A percentile compares a stretch with the other conserved stretches of the same genome.
Conservation (phyloP, 2,797 vertebrate species). For the Mus caroli region DNA sequence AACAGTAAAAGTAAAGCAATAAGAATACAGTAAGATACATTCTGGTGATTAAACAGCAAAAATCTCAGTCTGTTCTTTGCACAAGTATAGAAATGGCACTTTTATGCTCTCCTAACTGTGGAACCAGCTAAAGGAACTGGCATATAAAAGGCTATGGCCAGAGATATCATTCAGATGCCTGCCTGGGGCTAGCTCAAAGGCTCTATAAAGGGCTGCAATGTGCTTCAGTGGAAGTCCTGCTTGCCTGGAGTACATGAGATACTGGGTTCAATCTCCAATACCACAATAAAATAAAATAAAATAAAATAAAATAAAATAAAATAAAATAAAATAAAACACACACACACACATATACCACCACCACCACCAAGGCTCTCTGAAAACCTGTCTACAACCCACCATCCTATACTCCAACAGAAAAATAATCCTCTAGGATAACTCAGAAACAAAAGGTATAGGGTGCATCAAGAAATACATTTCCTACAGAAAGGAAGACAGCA, state of each 20-base stretch:
- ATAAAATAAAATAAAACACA: background rate
- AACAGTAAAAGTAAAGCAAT: slow-evolving; percentile 31
- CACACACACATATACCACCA: background rate
- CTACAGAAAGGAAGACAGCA: background rate
- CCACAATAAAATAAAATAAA: too few relatives aligned
- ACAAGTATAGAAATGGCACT: background rate
- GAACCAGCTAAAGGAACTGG: background rate
- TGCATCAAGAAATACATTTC: background rate
- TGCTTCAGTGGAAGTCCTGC: background rate
- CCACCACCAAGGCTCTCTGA: background rate
- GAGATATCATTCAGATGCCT: background rate
- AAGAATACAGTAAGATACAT: slow-evolving; percentile 17
- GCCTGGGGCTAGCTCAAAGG: background rate
- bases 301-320: too few relatives aligned
- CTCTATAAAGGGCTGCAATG: background rate
- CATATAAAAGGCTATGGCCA: background rate
- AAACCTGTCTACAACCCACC: background rate
- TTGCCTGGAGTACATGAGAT: background rate
- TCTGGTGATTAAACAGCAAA: too few relatives aligned
- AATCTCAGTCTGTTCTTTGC: background rate
- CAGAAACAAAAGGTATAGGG: background rate
- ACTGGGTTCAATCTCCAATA: background rate
- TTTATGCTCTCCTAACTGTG: background rate
- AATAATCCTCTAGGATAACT: background rate
- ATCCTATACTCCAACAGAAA: background rate